A percentile compares a stretch with the other conserved stretches of the same genome.
Evolutionary conservation across 2,888 invertebrate genomes (phyloP).

Genomic region (Yponomeuta malinellus): DNA sequence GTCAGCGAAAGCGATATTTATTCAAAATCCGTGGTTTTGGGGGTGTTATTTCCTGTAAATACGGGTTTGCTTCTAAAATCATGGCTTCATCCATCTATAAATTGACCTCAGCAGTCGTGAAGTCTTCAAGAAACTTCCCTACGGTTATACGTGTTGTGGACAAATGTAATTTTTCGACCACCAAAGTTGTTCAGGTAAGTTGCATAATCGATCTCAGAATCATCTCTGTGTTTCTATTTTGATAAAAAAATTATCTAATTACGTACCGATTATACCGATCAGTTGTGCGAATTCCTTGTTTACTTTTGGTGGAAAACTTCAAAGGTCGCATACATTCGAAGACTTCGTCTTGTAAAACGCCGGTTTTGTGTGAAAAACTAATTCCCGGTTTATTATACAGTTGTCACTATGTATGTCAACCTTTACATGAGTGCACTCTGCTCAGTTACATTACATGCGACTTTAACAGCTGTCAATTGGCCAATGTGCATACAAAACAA

Average conservation of each 20-base stretch:
- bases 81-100: constrained; percentile 62
- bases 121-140: constrained; percentile 48
- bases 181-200: constrained; percentile 62
- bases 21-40: not conserved
- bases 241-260: not conserved
- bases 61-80: constrained; percentile 24
- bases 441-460: too few species aligned
- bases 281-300: not conserved
- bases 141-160: constrained; percentile 46
- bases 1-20: not conserved
- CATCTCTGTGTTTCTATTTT: not conserved
- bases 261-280: not conserved
- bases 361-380: too few species aligned
- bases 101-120: constrained; percentile 43
- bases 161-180: constrained; percentile 52
- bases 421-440: too few species aligned
- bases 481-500: too few species aligned
- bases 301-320: not conserved
- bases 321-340: too few species aligned
- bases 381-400: too few species aligned
- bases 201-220: constrained; percentile 49
- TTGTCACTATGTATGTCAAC: too few species aligned
- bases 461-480: too few species aligned
- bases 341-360: too few species aligned
- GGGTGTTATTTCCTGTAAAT: not conserved